Evolutionary conservation across 2,888 invertebrate species (phyloP).

Genomic region (Neelides folsomi): DNA sequence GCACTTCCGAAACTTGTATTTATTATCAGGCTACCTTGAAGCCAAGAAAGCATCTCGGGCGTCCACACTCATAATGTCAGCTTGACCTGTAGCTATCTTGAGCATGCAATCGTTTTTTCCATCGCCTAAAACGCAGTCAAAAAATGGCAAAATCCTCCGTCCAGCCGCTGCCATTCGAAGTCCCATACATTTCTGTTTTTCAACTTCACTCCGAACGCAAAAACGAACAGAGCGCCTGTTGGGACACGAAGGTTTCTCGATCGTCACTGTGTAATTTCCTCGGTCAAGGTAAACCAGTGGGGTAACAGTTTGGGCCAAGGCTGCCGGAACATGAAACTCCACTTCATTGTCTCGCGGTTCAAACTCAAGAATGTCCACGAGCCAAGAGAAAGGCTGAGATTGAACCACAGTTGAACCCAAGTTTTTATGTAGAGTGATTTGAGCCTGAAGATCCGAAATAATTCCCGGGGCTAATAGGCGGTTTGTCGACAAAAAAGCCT

Average conservation of each 20-base stretch:
- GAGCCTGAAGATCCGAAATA: slow-evolving; percentile 29
- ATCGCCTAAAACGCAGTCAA: slow-evolving; percentile 58
- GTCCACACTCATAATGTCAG: slow-evolving; percentile 58
- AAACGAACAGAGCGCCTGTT: slow-evolving; percentile 40
- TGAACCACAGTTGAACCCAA: slow-evolving; percentile 6
- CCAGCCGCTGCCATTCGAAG: slow-evolving; percentile 60
- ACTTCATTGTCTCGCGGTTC: slow-evolving; percentile 16
- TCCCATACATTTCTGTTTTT: slow-evolving; percentile 58
- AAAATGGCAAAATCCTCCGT: slow-evolving; percentile 61
- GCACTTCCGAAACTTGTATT: slow-evolving; percentile 34
- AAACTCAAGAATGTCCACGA: slow-evolving; percentile 27
- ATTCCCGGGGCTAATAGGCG: slow-evolving; percentile 18
- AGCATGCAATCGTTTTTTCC: slow-evolving; percentile 55
- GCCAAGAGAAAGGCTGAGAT: slow-evolving; percentile 21
- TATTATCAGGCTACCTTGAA: slow-evolving; percentile 49
- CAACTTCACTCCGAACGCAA: slow-evolving; percentile 54
- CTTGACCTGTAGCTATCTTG: slow-evolving; percentile 48
- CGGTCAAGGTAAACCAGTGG: slow-evolving; percentile 28
- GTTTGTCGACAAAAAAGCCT: slow-evolving; percentile 33
- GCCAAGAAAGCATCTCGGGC: slow-evolving; percentile 59
- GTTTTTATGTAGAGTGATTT: slow-evolving; percentile 26
- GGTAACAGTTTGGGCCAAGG: slow-evolving; percentile 25
- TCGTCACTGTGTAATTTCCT: slow-evolving; percentile 38
- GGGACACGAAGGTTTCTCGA: slow-evolving; percentile 36
- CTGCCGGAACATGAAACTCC: slow-evolving; percentile 26